Evolutionary conservation across 2,797 vertebrate species (phyloP), one percentile per base, ranked within the genome.

Genomic region (Schizopygopsis malacanthus): DNA sequence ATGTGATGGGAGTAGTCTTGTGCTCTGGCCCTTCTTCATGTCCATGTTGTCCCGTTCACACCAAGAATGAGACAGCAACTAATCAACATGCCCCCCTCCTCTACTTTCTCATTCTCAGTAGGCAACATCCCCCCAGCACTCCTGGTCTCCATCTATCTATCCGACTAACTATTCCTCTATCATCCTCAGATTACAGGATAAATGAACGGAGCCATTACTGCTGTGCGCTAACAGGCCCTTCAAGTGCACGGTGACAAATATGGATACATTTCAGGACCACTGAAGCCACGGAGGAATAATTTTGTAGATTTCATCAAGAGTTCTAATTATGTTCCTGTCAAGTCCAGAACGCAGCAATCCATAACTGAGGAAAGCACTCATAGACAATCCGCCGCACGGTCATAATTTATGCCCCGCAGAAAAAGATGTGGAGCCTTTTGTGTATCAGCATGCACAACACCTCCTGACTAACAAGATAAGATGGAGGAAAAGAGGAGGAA

Each of bases 321-420:
- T 96, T 96, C 96, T 99, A 98, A 99, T 99, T 99, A 98, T 97
- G 97, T 97, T 97, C 96, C 97, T 99, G 98, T 99, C 97, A 98
- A 96, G 97, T 96, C 90, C 92, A 97, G 97, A 97, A 97, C 92
- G 93, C 96, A 96, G 97, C 96, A 97, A 98, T 98, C 97, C 96
- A 98, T 98, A 98, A 98, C 96, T 95, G 93, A 92, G 93, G 93
- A 86, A 88, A 94, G 94, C 93, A 92, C 89, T 93, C 16, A 2
- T 92, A 95, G 95, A 96, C 93, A 93, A 89, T 84, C 90, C 92
- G 94, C 95, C 92, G 92, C 90, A 37, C 90, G 71, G 93, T 93
- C 92, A 92, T 96, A 96, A 96, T 96, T 96, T 96, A 96, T 96
- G 95, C 95, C 94, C 88, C 91, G 86, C 91, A 93, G 94, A 93